Percentiles rank a stretch among this genome's conserved stretches.
Conservation (phyloP, 2,888 invertebrate genomes). For the Epicampocera succincta region DNA sequence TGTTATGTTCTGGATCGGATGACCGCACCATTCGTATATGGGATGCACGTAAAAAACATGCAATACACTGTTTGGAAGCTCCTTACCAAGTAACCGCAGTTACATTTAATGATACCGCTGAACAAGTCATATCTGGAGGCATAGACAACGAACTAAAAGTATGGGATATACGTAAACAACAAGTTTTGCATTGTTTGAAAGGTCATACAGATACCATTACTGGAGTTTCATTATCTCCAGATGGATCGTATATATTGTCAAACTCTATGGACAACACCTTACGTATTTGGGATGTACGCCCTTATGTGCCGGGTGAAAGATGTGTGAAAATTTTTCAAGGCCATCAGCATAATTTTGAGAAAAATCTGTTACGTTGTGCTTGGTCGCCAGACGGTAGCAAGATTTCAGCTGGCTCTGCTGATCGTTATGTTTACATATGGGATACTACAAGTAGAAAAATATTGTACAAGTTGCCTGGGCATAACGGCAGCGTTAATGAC, state of each 20-base stretch:
- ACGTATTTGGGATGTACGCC: constrained; percentile 97
- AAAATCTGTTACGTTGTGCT: constrained; percentile 94
- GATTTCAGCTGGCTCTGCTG: constrained; percentile 92
- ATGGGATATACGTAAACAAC: constrained; percentile 95
- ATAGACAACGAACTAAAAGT: constrained; percentile 99
- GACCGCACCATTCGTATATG: constrained; percentile 94
- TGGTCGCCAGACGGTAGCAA: constrained; percentile 97
- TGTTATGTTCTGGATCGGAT: constrained; percentile 96
- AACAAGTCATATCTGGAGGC: constrained; percentile 96
- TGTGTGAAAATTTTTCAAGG: constrained; percentile 96
- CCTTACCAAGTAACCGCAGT: constrained; percentile 92
- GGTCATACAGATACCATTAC: constrained; percentile 99
- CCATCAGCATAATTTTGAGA: constrained; percentile 98
- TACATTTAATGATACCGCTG: constrained; percentile 96
- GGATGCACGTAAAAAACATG: constrained; percentile 95
- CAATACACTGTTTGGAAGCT: constrained; percentile 87
- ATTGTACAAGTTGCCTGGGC: constrained; percentile 98
- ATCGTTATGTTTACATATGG: constrained; percentile 98
- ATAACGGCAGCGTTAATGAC: constrained; percentile 98
- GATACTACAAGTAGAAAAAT: constrained; percentile 95
- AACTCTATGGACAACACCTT: constrained; percentile 98
- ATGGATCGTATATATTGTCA: constrained; percentile 93
- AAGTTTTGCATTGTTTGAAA: constrained; percentile 90
- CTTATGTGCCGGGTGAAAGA: constrained; percentile 95
- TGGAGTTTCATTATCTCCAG: constrained; percentile 85